Conservation (phyloP, 2,888 invertebrate genomes). For the Apamea anceps region DNA sequence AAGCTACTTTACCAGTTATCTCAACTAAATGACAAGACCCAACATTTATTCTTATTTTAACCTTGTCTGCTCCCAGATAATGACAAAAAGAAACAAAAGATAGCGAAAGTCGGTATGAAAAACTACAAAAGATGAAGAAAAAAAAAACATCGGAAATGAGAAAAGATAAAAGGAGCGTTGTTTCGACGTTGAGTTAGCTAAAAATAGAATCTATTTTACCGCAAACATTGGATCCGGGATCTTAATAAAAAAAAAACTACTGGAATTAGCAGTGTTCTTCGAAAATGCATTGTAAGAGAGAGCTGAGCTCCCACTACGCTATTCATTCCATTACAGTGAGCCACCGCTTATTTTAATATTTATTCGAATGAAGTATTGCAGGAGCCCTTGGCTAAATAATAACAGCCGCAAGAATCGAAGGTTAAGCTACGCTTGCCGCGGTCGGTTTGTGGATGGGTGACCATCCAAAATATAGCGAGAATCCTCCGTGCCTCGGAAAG, state of each 20-base stretch:
- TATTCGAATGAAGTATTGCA: not conserved
- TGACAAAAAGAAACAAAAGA: conserved; percentile 20
- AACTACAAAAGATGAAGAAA: conserved; percentile 32
- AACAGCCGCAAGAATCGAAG: not conserved
- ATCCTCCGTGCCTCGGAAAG: too few species aligned
- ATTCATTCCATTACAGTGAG: conserved; percentile 4
- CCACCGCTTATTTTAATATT: conserved; percentile 9
- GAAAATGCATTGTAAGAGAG: conserved; percentile 23
- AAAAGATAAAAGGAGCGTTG: conserved; percentile 58
- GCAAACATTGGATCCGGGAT: conserved; percentile 30
- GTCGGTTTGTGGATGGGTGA: not conserved
- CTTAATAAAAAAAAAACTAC: not conserved
- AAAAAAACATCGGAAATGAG: conserved; percentile 58
- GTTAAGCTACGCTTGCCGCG: not conserved
- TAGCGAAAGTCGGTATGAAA: conserved; percentile 38
- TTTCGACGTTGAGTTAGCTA: conserved; percentile 31
- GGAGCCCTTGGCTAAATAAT: not conserved
- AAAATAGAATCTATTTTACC: conserved; percentile 41
- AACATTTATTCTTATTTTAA: conserved; percentile 29
- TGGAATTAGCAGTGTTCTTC: conserved; percentile 14
- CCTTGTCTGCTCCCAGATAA: conserved; percentile 19
- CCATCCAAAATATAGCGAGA: not conserved
- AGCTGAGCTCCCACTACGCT: not conserved
- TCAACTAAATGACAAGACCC: conserved; percentile 10
- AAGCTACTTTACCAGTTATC: conserved; percentile 14